Percentiles rank a stretch among this genome's conserved stretches.
Evolutionary conservation across 2,113 vertebrate genomes (phyloP).

Genomic region (Glaucidium brasilianum): DNA sequence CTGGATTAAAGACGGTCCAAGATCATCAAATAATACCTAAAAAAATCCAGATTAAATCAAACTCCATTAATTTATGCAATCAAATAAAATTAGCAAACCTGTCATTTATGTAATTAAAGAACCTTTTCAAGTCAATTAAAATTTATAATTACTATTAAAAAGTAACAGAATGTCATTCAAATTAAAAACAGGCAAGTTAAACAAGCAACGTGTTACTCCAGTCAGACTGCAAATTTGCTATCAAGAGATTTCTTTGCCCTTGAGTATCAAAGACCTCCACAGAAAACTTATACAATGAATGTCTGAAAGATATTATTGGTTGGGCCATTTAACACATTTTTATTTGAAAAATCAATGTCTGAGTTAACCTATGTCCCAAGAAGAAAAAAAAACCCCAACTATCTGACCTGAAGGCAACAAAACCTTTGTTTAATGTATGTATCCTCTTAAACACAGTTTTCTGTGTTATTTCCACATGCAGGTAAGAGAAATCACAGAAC

Average conservation of each 20-base stretch:
- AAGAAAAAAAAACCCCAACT: background rate
- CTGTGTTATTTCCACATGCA: background rate
- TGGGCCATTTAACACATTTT: background rate
- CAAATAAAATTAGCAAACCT: background rate
- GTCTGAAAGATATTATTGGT: background rate
- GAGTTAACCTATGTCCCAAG: background rate
- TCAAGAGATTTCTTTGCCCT: background rate
- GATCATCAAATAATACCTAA: conserved; percentile 94
- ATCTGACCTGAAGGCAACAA: background rate
- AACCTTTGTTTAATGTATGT: background rate
- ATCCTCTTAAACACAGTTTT: background rate
- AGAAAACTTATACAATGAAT: background rate
- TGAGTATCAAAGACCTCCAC: background rate
- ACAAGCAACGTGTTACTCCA: background rate
- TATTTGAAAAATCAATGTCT: background rate
- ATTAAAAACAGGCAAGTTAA: background rate
- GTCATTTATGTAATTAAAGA: background rate
- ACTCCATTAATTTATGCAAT: background rate
- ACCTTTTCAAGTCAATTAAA: background rate
- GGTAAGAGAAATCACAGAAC: background rate
- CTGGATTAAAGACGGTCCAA: conserved; percentile 86
- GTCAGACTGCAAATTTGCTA: background rate
- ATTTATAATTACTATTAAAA: background rate
- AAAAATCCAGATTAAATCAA: background rate
- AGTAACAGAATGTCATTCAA: background rate